Percentiles rank a stretch among this genome's conserved stretches.
Conservation (phyloP, 2,888 invertebrate genomes). For the Seira ritae region DNA sequence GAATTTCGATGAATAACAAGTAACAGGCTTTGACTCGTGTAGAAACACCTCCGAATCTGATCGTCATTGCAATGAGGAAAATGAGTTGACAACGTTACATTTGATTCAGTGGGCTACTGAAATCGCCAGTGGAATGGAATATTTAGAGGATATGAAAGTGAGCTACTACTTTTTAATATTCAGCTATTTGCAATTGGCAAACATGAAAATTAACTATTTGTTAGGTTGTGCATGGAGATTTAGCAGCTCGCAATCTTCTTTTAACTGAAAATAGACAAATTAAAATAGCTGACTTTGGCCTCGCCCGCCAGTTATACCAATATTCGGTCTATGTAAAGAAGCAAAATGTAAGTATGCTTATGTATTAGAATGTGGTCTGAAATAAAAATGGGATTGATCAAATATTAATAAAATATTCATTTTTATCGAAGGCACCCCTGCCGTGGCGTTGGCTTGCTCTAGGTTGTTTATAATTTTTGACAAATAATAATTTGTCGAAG, state of each 20-base stretch:
- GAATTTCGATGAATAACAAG: too few species aligned
- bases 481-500: too few species aligned
- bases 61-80: conserved; percentile 8
- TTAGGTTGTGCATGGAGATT: conserved; percentile 51
- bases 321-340: conserved; percentile 59
- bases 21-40: too few species aligned
- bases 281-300: conserved; percentile 61
- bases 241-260: conserved; percentile 56
- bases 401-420: background rate
- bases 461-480: too few species aligned
- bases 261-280: conserved; percentile 35
- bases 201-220: background rate
- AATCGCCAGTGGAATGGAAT: conserved; percentile 54
- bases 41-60: background rate
- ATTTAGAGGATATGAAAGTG: conserved; percentile 45
- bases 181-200: too few species aligned
- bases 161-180: too few species aligned
- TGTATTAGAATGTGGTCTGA: background rate
- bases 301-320: conserved; percentile 61
- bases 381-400: background rate
- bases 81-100: conserved; percentile 39
- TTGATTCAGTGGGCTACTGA: conserved; percentile 52
- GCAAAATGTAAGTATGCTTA: conserved; percentile 52
- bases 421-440: conserved; percentile 45
- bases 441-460: conserved; percentile 63